Evolutionary conservation across 35 echinoderm and acorn worm species (phyloP), one percentile per base, ranked within the genome.

Genomic region (Antedon bifida): DNA sequence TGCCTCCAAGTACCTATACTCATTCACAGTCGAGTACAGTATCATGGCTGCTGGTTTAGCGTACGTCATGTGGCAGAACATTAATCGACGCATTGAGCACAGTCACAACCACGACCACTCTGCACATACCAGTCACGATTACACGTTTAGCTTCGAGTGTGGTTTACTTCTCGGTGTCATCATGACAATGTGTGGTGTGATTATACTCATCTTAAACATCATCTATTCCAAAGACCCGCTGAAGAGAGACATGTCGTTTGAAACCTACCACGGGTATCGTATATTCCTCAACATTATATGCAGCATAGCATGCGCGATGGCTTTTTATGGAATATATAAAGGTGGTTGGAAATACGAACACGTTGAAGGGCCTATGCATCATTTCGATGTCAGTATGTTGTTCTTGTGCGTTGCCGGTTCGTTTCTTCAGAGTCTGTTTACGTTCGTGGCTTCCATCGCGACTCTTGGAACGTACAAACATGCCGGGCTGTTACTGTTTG

Each of bases 1-100:
- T 38, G 92, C 92, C 1, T 96, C 92, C 4, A 89, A 91, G 0
- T 91, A 91, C 75, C 83, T 96, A 31, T 96, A 96, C 34, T 96
- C 92, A 26, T 96, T 96, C 39, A 91, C 89, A 34, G 85, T 96
- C 28, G 92, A 96, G 77, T 96, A 96, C 79, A 91, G 89, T 82
- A 96, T 96, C 85, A 96, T 96, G 34, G 92, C 89, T 3, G 92
- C 86, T 19, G 92, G 89, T 19, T 82, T 96, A 89, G 86, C 89
- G 7, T 96, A 96, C 82, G 87, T 96, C 78, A 96, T 96, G 92
- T 96, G 92, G 92, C 80, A 82, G 73, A 96, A 96, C 75, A 96
- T 96, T 44, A 89, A 89, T 12, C 73, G 92, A 26, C 79, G 76
- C 39, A 87, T 96, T 3, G 83, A 88, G 31, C 83, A 85, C 35